Percentiles rank a stretch among this genome's conserved stretches.
Evolutionary conservation across 1,140 invertebrate species (phyloP).

Genomic region (Orussus abietinus): DNA sequence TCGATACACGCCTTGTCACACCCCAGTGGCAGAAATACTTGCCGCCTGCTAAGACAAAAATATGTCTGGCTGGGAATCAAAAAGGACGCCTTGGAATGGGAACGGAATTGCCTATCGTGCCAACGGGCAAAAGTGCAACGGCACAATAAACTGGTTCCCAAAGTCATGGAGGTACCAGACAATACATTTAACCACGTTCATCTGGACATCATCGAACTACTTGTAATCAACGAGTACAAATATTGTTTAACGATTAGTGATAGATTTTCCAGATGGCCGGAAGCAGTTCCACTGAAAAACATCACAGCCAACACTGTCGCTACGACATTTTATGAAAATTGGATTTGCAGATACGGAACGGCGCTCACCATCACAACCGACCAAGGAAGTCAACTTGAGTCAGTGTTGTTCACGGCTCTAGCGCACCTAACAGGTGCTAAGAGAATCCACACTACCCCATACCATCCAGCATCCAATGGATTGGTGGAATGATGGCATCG

Average conservation of each 20-base stretch:
- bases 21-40: constrained; percentile 21
- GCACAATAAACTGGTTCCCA: constrained; percentile 14
- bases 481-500: too few relatives aligned
- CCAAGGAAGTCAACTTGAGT: too few relatives aligned
- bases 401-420: too few relatives aligned
- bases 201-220: constrained; percentile 35
- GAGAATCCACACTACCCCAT: too few relatives aligned
- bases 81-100: constrained; percentile 17
- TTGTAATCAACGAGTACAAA: constrained; percentile 9
- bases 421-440: too few relatives aligned
- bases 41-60: constrained; percentile 18
- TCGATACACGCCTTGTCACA: constrained; percentile 22
- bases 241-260: constrained; percentile 26
- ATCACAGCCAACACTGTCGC: too few relatives aligned
- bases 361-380: constrained; percentile 19
- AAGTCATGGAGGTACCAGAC: constrained; percentile 14
- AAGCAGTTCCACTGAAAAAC: constrained; percentile 35
- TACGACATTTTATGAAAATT: constrained; percentile 31
- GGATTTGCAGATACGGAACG: constrained; percentile 38
- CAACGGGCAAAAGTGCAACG: constrained; percentile 23
- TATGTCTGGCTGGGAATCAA: constrained; percentile 31
- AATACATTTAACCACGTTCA: constrained; percentile 29
- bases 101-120: constrained; percentile 22
- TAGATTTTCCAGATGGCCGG: constrained; percentile 40
- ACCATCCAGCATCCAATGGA: constrained; percentile 24